Conservation (phyloP, 2,797 vertebrate species). For the Pipistrellus kuhlii region DNA sequence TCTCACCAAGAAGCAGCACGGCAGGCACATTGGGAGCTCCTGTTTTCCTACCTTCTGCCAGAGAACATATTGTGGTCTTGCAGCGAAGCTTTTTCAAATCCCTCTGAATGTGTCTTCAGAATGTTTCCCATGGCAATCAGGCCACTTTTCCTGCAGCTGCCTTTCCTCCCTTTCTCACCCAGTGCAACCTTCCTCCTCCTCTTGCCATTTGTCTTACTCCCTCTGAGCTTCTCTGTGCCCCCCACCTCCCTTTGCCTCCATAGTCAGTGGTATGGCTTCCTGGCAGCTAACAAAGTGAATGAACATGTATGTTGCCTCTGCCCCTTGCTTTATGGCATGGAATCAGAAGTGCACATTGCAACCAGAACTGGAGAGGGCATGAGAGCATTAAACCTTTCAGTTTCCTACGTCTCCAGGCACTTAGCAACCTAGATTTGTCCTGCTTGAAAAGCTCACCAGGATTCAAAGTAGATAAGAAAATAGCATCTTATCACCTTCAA, state of each 20-base stretch:
- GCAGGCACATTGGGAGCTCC: neutral
- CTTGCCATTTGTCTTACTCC: neutral
- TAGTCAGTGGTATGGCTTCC: neutral
- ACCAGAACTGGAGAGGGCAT: neutral
- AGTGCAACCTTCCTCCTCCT: neutral
- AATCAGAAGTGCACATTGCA: neutral
- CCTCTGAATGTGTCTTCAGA: neutral
- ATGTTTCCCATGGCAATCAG: neutral
- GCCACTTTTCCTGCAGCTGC: neutral
- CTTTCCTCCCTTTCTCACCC: neutral
- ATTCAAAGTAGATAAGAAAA: neutral
- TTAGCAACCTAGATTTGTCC: conserved; percentile 12
- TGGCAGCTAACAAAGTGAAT: neutral
- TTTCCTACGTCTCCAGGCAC: neutral
- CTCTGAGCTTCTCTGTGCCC: neutral
- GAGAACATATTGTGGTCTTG: neutral
- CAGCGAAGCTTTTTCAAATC: neutral
- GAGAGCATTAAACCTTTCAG: neutral
- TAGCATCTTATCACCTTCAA: neutral
- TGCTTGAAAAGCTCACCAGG: conserved; percentile 18
- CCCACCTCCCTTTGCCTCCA: neutral
- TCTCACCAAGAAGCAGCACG: neutral
- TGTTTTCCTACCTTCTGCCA: neutral
- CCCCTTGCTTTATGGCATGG: neutral
- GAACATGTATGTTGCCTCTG: neutral